Percentiles rank a stretch among this genome's conserved stretches.
Evolutionary conservation across 2,113 vertebrate species (phyloP).

Genomic region (Arvicanthis niloticus): DNA sequence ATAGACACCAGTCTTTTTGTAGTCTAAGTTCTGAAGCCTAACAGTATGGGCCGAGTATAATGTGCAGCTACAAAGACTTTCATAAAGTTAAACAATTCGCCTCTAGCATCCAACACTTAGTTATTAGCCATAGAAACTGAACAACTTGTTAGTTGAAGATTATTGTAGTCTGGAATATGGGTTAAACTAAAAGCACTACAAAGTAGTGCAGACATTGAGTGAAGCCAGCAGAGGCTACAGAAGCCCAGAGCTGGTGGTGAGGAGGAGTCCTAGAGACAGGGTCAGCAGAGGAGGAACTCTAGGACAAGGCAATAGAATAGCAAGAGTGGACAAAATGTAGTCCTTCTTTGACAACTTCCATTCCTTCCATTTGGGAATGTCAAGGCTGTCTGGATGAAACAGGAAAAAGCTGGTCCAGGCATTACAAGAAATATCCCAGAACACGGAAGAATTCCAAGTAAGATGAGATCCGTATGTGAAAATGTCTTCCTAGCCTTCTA

Average conservation of each 20-base stretch:
- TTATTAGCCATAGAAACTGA: neutral
- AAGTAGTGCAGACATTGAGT: neutral
- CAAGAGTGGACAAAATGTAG: neutral
- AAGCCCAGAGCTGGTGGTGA: neutral
- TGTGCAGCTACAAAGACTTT: slow-evolving; percentile 31
- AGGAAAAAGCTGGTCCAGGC: slow-evolving; percentile 3
- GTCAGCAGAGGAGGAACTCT: neutral
- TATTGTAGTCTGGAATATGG: neutral
- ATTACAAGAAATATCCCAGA: neutral
- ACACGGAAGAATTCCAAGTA: neutral
- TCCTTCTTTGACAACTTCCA: neutral
- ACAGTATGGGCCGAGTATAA: neutral
- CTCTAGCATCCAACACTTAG: neutral
- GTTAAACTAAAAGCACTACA: neutral
- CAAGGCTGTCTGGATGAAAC: slow-evolving; percentile 20
- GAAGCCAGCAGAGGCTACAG: neutral
- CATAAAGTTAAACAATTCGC: slow-evolving; percentile 43
- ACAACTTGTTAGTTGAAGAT: slow-evolving; percentile 21
- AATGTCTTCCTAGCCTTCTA: neutral
- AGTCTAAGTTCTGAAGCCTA: slow-evolving; percentile 1
- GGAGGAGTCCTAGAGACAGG: neutral
- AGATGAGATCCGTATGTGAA: neutral
- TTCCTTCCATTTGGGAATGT: slow-evolving; percentile 26
- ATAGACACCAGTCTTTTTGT: slow-evolving; percentile 16
- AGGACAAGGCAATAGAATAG: neutral